Base-by-base conservation (phyloP, 30 jellyfish, hydroid and myxozoan species). In the Aurelia sp. region DNA sequence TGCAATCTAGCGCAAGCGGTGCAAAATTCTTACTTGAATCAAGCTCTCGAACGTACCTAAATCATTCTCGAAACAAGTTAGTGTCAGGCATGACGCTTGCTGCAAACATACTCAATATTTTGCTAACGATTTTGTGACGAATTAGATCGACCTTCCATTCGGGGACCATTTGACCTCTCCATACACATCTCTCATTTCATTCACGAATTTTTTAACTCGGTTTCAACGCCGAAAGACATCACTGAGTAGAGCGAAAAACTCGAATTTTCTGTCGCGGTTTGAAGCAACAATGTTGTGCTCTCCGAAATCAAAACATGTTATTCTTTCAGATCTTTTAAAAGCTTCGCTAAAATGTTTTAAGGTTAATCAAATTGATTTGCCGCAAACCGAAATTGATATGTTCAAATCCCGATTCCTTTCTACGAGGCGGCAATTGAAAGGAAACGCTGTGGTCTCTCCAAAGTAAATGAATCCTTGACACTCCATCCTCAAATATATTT, bases 401-500 rank as follows among this genome's bases (percentile, higher is more conserved):
- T 78, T 30, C 27, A 55, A 51, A 64, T 67, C 19, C 62, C 79
- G 88, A 61, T 78, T 23, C 70, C 71, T 73, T 63, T 76, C n/a
- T 57, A 63, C 22, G 64, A 20, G 88, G 33, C 88, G 88, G 88
- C 76, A 73, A 63, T 61, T 63, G 50, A 61, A 78, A 78, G 72
- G 79, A 68, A 27, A n/a, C 55, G 37, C 62, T 75, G 86, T 30
- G 88, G 88, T 78, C 76, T 60, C 51, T 63, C 78, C 47, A 31
- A 78, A 18, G 48, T 17, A 78, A 78, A 62, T 61, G 76, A 78
- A 51, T 11, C n/a, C 71, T 47, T 78, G 22, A 78, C 88, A 63
- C 50, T 52, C 76, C 71, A 84, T 81, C 84, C 91, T 31, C 60
- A 81, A 81, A 67, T 81, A 74, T 71, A 68, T 71, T 81, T 81